These are phyloP conservation scores for Patiria miniata DNA, from an alignment of 35 echinoderm and acorn worm genomes.

Conservation along the genomic window DNA sequence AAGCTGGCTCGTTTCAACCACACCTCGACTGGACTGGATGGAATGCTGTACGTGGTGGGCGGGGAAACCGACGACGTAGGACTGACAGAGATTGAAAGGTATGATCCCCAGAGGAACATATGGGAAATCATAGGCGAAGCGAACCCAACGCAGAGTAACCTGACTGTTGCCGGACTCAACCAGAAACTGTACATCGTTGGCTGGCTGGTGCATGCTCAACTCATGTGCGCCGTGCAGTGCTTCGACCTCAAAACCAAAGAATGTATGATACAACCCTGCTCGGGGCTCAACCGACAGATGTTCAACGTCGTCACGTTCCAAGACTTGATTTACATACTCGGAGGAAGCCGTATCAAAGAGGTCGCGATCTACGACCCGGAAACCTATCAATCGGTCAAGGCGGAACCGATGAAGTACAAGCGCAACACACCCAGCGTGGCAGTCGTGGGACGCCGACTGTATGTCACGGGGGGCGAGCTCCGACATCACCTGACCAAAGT, in stretches of 20 bases:
- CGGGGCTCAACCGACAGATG: conserved; percentile 67
- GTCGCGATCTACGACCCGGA: conserved; percentile 65
- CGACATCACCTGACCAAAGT: conserved; percentile 59
- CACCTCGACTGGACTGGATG: conserved; percentile 45
- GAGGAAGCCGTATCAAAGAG: conserved; percentile 71
- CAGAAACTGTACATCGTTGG: conserved; percentile 71
- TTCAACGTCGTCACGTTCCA: conserved; percentile 52
- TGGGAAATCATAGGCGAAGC: conserved; percentile 66
- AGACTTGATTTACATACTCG: conserved; percentile 52
- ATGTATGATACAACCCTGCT: conserved; percentile 54
- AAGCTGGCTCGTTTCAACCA: conserved; percentile 66
- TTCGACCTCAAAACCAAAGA: conserved; percentile 64
- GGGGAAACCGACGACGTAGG: conserved; percentile 58
- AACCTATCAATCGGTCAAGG: conserved; percentile 26
- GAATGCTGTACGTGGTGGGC: conserved; percentile 62
- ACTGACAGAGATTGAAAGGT: conserved; percentile 63
- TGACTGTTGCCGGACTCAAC: conserved; percentile 47
- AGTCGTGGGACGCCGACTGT: conserved; percentile 59
- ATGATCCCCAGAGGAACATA: conserved; percentile 34
- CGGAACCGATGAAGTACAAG: conserved; percentile 66
- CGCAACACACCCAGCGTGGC: conserved; percentile 72
- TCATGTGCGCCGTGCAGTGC: conserved; percentile 63
- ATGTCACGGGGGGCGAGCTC: conserved; percentile 77
- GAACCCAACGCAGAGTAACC: conserved; percentile 62
- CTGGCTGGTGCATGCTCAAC: conserved; percentile 52